Evolutionary conservation across 2,113 vertebrate species (phyloP), one percentile per base, ranked within the genome.

Genomic region (Pseudorectes ferrugineus): DNA sequence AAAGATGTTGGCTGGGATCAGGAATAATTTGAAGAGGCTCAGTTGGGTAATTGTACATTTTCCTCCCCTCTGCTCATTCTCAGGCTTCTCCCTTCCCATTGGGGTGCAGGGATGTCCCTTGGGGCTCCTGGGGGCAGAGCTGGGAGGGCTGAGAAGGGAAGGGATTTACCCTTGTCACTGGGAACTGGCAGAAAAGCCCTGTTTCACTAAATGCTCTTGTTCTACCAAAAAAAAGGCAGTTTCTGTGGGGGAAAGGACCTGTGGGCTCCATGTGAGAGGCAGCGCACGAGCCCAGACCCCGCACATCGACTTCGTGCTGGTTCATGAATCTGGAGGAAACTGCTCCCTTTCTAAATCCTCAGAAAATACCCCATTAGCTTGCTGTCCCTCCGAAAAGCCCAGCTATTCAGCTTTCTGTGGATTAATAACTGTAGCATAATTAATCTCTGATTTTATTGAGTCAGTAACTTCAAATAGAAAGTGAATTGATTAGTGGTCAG

Each of bases 391-490:
- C 7, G 28, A n/a, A 82, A 79, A 91, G 52, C 63, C 54, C 58
- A 22, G 49, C 72, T 72, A 18, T 88, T 80, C 51, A 16, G 18
- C 10, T 93, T 88, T 59, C 26, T 4, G 2, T 33, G 72, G 91
- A 70, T 90, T 94, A 93, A 95, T 80, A 90, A 83, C 79, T 70
- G 59, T 45, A 62, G 54, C 62, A 42, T 65, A 93, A 93, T 93
- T 93, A 92, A 92, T 77, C 82, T 74, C 75, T 62, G 55, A 48
- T 83, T 88, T 77, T 67, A 89, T 77, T 80, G 85, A 74, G 75
- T 52, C 16, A 14, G 61, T 55, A 65, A 45, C 66, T 88, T 85
- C 61, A 81, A 62, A 55, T 21, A 40, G 45, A 72, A 92, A 58
- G 48, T 29, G 18, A 88, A 95, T 91, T 40, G 80, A 96, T 96